A percentile compares a stretch with the other conserved stretches of the same genome.
These are phyloP conservation scores for Sus cebifrons DNA, from an alignment of 2,797 vertebrate species.

Conservation along the genomic window DNA sequence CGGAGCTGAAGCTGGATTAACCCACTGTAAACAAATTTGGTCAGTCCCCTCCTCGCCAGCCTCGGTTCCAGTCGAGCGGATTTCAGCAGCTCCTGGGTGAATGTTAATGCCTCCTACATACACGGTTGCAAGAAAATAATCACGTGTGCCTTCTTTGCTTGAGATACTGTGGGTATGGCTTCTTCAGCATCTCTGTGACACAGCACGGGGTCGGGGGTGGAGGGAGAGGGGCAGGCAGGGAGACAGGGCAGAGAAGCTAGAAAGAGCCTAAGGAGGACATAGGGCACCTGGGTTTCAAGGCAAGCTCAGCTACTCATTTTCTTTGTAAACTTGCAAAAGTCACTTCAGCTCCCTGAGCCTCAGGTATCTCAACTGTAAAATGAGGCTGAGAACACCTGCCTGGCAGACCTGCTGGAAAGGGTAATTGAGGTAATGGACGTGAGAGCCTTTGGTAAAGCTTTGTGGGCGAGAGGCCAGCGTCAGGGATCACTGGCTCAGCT, in stretches of 20 bases:
- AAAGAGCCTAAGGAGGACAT: not conserved
- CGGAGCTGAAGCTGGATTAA: constrained; percentile 59
- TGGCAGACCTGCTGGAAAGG: not conserved
- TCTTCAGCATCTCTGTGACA: constrained; percentile 4
- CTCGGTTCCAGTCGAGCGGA: constrained; percentile 75
- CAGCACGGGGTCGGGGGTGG: not conserved
- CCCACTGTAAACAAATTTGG: constrained; percentile 74
- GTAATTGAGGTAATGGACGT: not conserved
- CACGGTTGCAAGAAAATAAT: constrained; percentile 49
- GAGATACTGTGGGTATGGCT: not conserved
- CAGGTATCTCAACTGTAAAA: constrained; percentile 57
- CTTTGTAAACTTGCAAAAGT: constrained; percentile 67
- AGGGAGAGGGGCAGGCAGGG: not conserved
- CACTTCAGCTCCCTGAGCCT: constrained; percentile 48
- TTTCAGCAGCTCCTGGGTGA: constrained; percentile 74
- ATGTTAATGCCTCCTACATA: constrained; percentile 51
- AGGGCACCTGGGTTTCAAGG: not conserved
- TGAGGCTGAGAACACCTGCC: constrained; percentile 50
- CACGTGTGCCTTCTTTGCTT: not conserved
- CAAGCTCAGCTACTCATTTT: constrained; percentile 20
- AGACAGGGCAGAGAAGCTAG: not conserved
- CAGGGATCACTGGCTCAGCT: not conserved
- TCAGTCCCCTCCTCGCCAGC: constrained; percentile 56
- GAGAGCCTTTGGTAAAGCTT: not conserved
- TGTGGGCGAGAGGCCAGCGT: accelerated